A percentile compares a stretch with the other conserved stretches of the same genome.
phyloP scores from a whole-genome alignment of 2,888 invertebrate species.

The Zhuqinia jingwanae region DNA sequence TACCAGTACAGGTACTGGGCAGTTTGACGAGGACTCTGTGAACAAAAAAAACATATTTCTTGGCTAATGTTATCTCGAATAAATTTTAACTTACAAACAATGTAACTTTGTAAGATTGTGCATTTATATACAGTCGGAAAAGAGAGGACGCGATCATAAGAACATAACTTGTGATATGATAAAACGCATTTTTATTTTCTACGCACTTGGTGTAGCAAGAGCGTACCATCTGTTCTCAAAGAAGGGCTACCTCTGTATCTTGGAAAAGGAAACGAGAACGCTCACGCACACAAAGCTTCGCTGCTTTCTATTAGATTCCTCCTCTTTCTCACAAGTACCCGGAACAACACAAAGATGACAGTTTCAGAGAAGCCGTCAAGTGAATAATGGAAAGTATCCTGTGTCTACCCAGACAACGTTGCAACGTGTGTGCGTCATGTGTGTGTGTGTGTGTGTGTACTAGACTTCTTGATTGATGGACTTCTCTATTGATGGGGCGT shows the following conservation, averaged over 20 bases:
- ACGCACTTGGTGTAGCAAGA: no score
- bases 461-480: conserved; percentile 61
- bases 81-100: no score
- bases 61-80: no score
- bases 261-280: neutral
- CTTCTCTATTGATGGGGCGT: conserved; percentile 57
- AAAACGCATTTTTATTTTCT: no score
- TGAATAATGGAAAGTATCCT: conserved; percentile 51
- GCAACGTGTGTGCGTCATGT: no score
- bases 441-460: conserved; percentile 33
- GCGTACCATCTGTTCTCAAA: no score
- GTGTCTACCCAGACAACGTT: no score
- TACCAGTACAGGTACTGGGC: conserved; percentile 98
- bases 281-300: neutral
- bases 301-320: neutral
- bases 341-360: conserved; percentile 46
- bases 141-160: no score
- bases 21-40: conserved; percentile 88
- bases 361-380: conserved; percentile 54
- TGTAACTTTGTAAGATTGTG: no score
- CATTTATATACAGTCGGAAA: no score
- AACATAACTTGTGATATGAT: no score
- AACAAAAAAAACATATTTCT: conserved; percentile 79
- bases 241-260: conserved; percentile 33
- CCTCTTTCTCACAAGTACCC: neutral